phyloP scores from a whole-genome alignment of 92 coral and sea anemone genomes.

The Nematostella vectensis region DNA sequence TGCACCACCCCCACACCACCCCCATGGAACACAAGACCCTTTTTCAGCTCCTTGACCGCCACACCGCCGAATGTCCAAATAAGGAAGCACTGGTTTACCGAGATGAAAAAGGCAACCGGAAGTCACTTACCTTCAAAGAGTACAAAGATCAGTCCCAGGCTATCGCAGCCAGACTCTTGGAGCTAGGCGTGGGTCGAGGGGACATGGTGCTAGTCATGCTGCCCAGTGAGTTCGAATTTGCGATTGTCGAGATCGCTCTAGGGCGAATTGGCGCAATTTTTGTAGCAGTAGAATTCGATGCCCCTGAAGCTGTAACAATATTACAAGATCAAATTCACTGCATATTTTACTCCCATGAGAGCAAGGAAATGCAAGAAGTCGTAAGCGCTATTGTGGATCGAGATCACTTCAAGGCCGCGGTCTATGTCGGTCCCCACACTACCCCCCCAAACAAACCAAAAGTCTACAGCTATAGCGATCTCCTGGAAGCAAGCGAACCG shows the following conservation, averaged over 20 bases:
- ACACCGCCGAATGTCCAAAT: slow-evolving; percentile 1
- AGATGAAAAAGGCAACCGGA: slow-evolving; percentile 8
- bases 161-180: slow-evolving; percentile 11
- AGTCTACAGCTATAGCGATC: not conserved
- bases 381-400: not conserved
- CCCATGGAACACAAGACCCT: slow-evolving; percentile 14
- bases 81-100: slow-evolving; percentile 18
- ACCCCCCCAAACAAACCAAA: not conserved
- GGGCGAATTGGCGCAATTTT: slow-evolving; percentile 11
- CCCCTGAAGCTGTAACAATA: not conserved
- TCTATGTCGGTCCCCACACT: not conserved
- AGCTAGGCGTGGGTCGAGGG: slow-evolving; percentile 16
- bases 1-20: slow-evolving; percentile 6
- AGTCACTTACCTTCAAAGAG: slow-evolving; percentile 9
- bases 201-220: slow-evolving; percentile 13
- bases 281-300: slow-evolving; percentile 2
- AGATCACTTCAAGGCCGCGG: not conserved
- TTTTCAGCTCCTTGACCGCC: slow-evolving; percentile 9
- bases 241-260: slow-evolving; percentile 10
- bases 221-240: slow-evolving; percentile 4
- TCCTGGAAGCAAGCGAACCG: not conserved
- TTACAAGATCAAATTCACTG: not conserved
- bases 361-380: not conserved
- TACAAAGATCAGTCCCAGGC: slow-evolving; percentile 6
- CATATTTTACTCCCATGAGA: not conserved